Evolutionary conservation across 2,113 vertebrate genomes (phyloP), one percentile per base, ranked within the genome.

Genomic region (Macrotis lagotis): DNA sequence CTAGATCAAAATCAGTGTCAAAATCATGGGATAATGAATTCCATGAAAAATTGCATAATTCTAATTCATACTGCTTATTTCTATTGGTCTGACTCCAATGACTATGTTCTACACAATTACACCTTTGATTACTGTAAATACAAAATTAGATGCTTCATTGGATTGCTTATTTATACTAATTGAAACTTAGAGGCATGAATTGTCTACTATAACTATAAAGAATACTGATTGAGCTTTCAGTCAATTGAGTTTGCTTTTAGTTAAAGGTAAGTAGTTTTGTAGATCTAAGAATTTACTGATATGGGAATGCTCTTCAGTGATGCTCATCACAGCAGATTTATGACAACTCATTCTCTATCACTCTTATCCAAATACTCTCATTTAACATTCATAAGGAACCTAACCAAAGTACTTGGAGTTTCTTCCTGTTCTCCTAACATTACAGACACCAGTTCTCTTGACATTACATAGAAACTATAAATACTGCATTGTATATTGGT

Each of bases 181-280:
- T 83, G 16, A 6, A n/a, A 83, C 16, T n/a, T 83, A 83, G 37
- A 44, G n/a, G 7, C 66, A 52, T 44, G 52, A 91, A 93, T 95
- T 91, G 92, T 94, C 90, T 96, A 55, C 48, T 93, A 52, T 22
- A 96, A 52, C 51, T 94, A 25, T 48, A 91, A 93, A 97, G 90
- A 92, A 88, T 37, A 59, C 16, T 90, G 90, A 91, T 66, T 94
- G n/a, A 95, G 91, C n/a, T n/a, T n/a, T n/a, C n/a, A n/a, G n/a
- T n/a, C n/a, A n/a, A n/a, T n/a, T n/a, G n/a, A n/a, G n/a, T n/a
- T 11, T 9, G 48, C 24, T 91, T 95, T 96, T 95, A 88, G 19
- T 37, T 93, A n/a, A 74, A n/a, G 59, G 37, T 14, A n/a, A 74
- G 31, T 74, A 74, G 1, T 74, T 74, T n/a, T 16, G n/a, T n/a